Evolutionary conservation across 2,888 invertebrate species (phyloP).

Genomic region (Cheilosia impressa): DNA sequence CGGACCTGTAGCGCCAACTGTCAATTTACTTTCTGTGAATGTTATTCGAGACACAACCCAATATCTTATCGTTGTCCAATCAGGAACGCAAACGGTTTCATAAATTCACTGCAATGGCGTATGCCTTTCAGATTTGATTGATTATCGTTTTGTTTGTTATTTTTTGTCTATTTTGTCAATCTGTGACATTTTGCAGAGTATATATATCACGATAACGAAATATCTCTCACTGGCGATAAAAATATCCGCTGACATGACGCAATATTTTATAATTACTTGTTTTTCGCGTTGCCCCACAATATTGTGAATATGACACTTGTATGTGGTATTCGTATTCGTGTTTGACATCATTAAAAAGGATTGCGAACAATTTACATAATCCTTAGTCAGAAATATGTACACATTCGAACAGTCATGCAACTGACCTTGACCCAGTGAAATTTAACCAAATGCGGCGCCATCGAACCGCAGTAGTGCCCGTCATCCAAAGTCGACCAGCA

Average conservation of each 20-base stretch:
- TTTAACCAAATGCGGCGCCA: slow-evolving; percentile 8
- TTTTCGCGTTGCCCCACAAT: no score
- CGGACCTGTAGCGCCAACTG: no score
- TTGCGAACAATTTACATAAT: slow-evolving; percentile 21
- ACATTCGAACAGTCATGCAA: neutral
- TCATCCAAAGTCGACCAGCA: neutral
- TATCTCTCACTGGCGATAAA: no score
- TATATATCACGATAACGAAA: no score
- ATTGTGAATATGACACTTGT: no score
- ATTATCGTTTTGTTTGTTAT: neutral
- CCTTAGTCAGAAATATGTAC: neutral
- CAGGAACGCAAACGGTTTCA: slow-evolving; percentile 2
- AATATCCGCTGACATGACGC: no score
- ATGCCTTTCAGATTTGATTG: slow-evolving; percentile 5
- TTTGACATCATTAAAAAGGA: slow-evolving; percentile 21
- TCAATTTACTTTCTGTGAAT: no score
- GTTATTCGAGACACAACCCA: no score
- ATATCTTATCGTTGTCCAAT: slow-evolving; percentile 20
- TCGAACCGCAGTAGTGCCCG: slow-evolving; percentile 1
- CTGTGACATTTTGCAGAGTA: neutral
- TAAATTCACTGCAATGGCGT: neutral
- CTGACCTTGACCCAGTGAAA: slow-evolving; percentile 33
- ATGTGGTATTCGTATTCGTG: neutral
- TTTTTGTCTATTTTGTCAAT: slow-evolving; percentile 25
- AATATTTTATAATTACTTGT: no score